phyloP scores from a whole-genome alignment of 2,797 vertebrate genomes.

The Florisuga fusca region DNA sequence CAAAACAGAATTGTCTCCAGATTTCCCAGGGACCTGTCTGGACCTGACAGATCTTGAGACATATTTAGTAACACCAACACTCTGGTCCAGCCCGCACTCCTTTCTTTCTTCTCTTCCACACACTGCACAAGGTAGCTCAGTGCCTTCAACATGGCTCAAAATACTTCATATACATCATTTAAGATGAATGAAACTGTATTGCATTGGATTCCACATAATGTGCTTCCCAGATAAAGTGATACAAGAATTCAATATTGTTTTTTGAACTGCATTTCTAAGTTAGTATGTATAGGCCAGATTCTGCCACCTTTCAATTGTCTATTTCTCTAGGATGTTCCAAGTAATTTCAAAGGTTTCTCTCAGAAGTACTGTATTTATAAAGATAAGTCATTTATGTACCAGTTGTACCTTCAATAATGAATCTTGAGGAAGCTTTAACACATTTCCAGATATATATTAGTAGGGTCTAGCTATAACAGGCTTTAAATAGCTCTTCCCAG shows the following conservation, averaged over 20 bases:
- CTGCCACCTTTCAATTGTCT: background rate
- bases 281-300: background rate
- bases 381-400: background rate
- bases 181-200: conserved; percentile 47
- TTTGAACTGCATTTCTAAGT: background rate
- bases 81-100: background rate
- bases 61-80: background rate
- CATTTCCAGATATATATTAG: background rate
- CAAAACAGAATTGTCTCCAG: background rate
- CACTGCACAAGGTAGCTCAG: background rate
- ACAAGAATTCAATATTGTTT: background rate
- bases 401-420: background rate
- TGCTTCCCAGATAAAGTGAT: background rate
- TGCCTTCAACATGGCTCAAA: background rate
- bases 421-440: background rate
- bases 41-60: background rate
- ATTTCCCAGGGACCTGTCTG: conserved; percentile 8
- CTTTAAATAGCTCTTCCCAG: background rate
- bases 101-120: background rate
- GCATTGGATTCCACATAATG: conserved; percentile 12
- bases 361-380: background rate
- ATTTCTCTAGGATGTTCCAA: background rate
- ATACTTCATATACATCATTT: conserved; percentile 36
- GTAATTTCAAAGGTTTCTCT: background rate
- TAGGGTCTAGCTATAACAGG: background rate